phyloP scores from a whole-genome alignment of 2,113 vertebrate species.

The Eubucco bourcierii region DNA sequence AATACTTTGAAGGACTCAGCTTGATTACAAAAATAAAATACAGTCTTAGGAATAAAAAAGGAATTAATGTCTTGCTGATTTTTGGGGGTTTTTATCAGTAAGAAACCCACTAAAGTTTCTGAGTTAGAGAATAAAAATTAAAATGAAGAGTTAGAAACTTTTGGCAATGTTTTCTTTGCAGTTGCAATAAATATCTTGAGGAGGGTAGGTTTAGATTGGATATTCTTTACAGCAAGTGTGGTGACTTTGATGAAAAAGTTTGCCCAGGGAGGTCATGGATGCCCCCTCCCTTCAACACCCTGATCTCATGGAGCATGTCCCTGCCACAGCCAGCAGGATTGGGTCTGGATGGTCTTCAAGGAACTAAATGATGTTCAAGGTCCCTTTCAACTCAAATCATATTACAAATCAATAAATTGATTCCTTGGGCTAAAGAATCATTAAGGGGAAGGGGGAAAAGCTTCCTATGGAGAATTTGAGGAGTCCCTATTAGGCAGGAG shows the following conservation, averaged over 20 bases:
- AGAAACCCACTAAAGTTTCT: slow-evolving; percentile 38
- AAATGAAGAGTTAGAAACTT: slow-evolving; percentile 31
- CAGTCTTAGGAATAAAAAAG: slow-evolving; percentile 25
- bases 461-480: neutral
- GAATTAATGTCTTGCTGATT: slow-evolving; percentile 21
- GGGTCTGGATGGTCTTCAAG: no score
- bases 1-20: slow-evolving; percentile 70
- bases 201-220: no score
- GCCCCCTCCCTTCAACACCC: no score
- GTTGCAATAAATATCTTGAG: neutral
- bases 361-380: no score
- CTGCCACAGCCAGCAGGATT: no score
- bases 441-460: neutral
- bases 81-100: slow-evolving; percentile 17
- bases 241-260: no score
- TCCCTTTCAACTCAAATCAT: no score
- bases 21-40: slow-evolving; percentile 67
- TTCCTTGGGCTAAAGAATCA: slow-evolving; percentile 6
- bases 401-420: neutral
- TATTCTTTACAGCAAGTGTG: no score
- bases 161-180: slow-evolving; percentile 42
- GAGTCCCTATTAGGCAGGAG: neutral
- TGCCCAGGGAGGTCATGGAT: no score
- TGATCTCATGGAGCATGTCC: no score
- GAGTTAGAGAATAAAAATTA: slow-evolving; percentile 44